Conservation (phyloP, 2,113 vertebrate genomes). For the Equus przewalskii region DNA sequence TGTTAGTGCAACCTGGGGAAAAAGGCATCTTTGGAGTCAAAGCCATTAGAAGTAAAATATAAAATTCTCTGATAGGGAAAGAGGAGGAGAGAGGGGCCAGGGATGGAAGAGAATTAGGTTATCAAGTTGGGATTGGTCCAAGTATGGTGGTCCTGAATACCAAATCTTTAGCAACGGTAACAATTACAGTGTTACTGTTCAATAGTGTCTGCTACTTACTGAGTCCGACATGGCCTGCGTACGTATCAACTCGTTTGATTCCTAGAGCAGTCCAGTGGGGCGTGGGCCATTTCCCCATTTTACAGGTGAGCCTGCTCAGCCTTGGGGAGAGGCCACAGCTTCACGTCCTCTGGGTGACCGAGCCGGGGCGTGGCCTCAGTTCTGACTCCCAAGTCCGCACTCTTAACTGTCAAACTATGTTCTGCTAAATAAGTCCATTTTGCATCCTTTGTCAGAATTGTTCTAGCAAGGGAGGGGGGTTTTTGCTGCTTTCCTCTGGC, state of each 20-base stretch:
- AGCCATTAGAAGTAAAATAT: conserved; percentile 22
- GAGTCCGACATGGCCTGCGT: neutral
- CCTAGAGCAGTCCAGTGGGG: neutral
- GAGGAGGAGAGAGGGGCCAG: neutral
- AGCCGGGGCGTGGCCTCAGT: neutral
- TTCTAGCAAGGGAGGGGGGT: neutral
- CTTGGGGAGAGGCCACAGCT: neutral
- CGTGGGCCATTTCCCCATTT: neutral
- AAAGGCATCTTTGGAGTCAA: neutral
- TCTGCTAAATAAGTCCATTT: neutral
- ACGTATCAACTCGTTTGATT: neutral
- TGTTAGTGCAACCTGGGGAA: neutral
- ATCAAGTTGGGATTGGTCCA: neutral
- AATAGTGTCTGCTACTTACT: neutral
- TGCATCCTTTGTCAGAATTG: neutral
- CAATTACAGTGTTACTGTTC: neutral
- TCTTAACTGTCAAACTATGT: neutral
- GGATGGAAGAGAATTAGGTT: neutral
- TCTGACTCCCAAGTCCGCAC: neutral
- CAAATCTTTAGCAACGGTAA: neutral
- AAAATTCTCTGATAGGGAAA: neutral
- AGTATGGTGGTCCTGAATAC: neutral
- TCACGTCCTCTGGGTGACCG: neutral
- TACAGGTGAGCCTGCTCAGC: neutral
- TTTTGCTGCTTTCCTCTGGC: neutral